Evolutionary conservation across 2,113 vertebrate species (phyloP), one percentile per base, ranked within the genome.

Genomic region (Saccopteryx bilineata): DNA sequence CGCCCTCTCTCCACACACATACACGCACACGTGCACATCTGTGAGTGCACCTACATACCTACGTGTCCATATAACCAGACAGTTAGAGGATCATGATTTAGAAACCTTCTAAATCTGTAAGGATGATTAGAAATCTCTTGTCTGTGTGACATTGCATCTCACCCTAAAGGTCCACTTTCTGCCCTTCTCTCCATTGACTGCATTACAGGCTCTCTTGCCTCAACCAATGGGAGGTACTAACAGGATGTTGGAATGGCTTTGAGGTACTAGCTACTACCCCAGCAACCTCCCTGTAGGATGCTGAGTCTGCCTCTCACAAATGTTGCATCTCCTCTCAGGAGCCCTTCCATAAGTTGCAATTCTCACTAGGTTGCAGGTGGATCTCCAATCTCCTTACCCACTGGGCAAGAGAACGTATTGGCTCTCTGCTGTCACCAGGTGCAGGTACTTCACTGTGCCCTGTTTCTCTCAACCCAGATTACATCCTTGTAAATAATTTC

Each of bases 21-120:
- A 56, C 66, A 60, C 12, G 15, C 14, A 33, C 4, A 33, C 4
- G 1, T 12, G 21, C 31, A 17, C 26, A 69, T 28, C 2, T 23
- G 6, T 3, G 3, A 39, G 24, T 11, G 0, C 21, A 89, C 60
- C 3, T 19, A 54, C 2, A 31, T 14, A 31, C 1, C 5, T 9
- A 7, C 28, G 21, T 26, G 24, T 60, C 48, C 6, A n/a, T 6
- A 8, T 15, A 63, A 24, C 10, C n/a, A 19, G 58, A 89, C 11
- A 19, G 31, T 78, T 74, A 66, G 24, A 68, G 24, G 83, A 31
- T 78, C 2, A 9, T 78, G 50, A 48, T 76, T 74, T 81, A 18
- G 24, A 87, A 75, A 24, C 0, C 11, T 69, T 46, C 69, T 71
- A 33, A 58, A 50, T 65, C 50, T 92, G 6, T 61, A 56, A 89